phyloP scores from a whole-genome alignment of 2,888 invertebrate genomes.

The Apodemia zela region DNA sequence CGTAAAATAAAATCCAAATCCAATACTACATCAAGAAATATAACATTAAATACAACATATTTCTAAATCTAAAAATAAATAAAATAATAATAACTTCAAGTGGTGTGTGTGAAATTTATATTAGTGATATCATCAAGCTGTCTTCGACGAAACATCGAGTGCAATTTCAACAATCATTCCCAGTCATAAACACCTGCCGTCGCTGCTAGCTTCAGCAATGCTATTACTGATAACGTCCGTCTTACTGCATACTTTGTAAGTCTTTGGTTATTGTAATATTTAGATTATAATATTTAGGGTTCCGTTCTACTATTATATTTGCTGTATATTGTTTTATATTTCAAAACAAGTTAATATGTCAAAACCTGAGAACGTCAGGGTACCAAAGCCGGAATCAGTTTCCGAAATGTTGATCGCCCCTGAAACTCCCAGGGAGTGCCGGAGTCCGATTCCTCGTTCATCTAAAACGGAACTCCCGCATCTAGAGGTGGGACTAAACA shows the following conservation, averaged over 20 bases:
- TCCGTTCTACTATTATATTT: not conserved
- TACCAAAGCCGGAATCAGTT: no score
- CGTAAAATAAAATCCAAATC: not conserved
- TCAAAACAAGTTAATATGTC: not conserved
- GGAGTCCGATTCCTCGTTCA: no score
- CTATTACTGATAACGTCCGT: not conserved
- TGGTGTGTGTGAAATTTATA: not conserved
- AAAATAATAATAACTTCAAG: no score
- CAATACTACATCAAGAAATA: no score
- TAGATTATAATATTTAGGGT: not conserved
- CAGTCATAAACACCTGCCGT: not conserved
- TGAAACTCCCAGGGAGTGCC: no score
- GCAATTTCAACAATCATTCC: not conserved
- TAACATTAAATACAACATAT: no score
- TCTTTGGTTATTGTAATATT: not conserved
- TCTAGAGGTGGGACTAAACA: not conserved
- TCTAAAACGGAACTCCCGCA: not conserved
- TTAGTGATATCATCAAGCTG: no score
- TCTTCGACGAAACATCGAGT: not conserved
- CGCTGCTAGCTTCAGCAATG: not conserved
- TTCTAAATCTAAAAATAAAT: no score
- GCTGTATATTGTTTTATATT: not conserved
- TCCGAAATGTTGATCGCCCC: no score
- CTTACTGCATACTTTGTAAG: not conserved
- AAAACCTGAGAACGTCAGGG: not conserved